These are phyloP conservation scores for Numida meleagris DNA, from an alignment of 2,113 vertebrate species.

Conservation along the genomic window DNA sequence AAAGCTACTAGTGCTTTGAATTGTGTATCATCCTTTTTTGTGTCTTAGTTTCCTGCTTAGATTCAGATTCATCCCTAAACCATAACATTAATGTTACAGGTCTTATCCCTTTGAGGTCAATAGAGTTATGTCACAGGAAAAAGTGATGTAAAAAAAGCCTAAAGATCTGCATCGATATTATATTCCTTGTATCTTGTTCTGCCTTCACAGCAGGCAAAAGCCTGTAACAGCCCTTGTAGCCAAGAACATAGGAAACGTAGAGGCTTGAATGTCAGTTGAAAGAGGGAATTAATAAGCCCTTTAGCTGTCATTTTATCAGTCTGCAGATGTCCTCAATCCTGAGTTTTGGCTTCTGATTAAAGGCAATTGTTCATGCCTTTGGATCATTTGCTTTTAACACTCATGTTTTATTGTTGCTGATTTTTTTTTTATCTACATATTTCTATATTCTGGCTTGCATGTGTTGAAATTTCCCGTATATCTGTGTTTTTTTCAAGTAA, in stretches of 20 bases:
- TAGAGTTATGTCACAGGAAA: neutral
- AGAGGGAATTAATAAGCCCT: neutral
- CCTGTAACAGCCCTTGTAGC: neutral
- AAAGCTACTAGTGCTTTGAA: neutral
- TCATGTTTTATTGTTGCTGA: neutral
- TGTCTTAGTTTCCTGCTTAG: neutral
- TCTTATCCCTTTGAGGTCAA: neutral
- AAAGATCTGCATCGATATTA: neutral
- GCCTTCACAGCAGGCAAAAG: neutral
- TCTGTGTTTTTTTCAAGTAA: conserved; percentile 2
- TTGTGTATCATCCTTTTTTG: neutral
- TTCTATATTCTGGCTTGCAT: neutral
- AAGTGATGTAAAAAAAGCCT: neutral
- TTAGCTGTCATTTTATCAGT: neutral
- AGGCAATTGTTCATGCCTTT: neutral
- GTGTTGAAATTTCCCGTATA: neutral
- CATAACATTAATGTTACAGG: neutral
- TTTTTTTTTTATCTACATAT: neutral
- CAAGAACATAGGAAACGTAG: neutral
- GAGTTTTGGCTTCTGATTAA: neutral
- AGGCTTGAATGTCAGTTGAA: neutral
- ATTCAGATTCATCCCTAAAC: neutral
- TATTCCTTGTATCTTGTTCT: neutral
- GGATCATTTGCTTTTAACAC: neutral
- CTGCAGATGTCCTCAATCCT: neutral